Conservation (phyloP, 1,140 invertebrate species). For the Drosophila melanogaster region Release_6_plus_ISO1_MT NT_037436.4:12650501-12651000, state of each 20-base stretch:
- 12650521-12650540: slow-evolving; percentile 47
- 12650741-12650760: slow-evolving; percentile 1
- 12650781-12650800: not conserved
- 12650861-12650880: no score
- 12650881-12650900: no score
- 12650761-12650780: not conserved
- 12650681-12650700: slow-evolving; percentile 15
- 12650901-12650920: not conserved
- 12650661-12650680: slow-evolving; percentile 23
- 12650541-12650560: slow-evolving; percentile 48
- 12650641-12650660: slow-evolving; percentile 1
- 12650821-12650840: not conserved
- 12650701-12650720: slow-evolving; percentile 9
- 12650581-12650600: slow-evolving; percentile 34
- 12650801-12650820: not conserved
- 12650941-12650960: not conserved
- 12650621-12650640: slow-evolving; percentile 7
- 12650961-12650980: slow-evolving; percentile 6
- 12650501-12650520: slow-evolving; percentile 26
- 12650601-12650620: slow-evolving; percentile 24
- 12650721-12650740: not conserved
- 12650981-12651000: slow-evolving; percentile 8
- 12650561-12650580: slow-evolving; percentile 51
- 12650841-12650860: no score
- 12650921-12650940: no score